Evolutionary conservation across 2,888 invertebrate species (phyloP).

Genomic region (Pyrrhia umbra): DNA sequence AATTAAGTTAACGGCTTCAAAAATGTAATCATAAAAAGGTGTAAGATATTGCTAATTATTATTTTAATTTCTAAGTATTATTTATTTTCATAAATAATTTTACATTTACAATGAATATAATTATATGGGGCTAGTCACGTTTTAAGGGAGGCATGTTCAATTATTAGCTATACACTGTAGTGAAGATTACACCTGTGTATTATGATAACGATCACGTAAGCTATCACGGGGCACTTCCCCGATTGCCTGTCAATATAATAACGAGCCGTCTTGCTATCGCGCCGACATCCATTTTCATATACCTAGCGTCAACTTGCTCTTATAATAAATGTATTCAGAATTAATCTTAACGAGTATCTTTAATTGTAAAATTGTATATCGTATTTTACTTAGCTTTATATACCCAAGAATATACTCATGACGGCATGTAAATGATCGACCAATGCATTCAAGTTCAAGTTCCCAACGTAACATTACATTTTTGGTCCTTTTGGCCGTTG

Average conservation of each 20-base stretch:
- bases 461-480: too few relatives aligned
- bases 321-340: background rate
- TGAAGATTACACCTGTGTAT: slow-evolving; percentile 2
- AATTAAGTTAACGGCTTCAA: too few relatives aligned
- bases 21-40: too few relatives aligned
- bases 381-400: too few relatives aligned
- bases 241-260: slow-evolving; percentile 49
- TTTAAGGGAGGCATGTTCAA: background rate
- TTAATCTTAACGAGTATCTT: background rate
- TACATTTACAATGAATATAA: too few relatives aligned
- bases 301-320: background rate
- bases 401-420: too few relatives aligned
- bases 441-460: too few relatives aligned
- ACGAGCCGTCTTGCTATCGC: slow-evolving; percentile 32
- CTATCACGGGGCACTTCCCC: slow-evolving; percentile 32
- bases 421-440: too few relatives aligned
- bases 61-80: too few relatives aligned
- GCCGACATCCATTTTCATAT: slow-evolving; percentile 25
- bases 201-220: slow-evolving; percentile 21
- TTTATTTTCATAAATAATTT: too few relatives aligned
- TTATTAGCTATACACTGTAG: background rate
- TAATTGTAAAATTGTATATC: background rate
- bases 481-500: background rate
- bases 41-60: too few relatives aligned
- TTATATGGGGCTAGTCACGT: background rate